These are phyloP conservation scores for Eptatretus burgeri DNA, from an alignment of 2,113 vertebrate genomes.

Conservation along the genomic window DNA sequence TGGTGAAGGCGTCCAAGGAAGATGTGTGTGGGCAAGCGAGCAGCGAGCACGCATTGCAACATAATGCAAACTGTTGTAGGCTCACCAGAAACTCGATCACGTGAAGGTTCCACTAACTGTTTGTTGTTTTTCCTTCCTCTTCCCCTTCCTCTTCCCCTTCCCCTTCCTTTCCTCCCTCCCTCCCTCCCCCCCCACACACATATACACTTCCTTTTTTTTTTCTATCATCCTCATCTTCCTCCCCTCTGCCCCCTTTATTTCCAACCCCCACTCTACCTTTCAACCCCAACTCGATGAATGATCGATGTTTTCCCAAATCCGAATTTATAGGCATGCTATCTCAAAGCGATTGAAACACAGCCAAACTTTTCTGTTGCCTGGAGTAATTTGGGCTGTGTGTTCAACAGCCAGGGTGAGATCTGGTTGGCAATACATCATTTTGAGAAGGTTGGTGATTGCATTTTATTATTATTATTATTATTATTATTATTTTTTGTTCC, in stretches of 20 bases:
- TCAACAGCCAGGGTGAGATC: conserved; percentile 97
- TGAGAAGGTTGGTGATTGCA: conserved; percentile 43
- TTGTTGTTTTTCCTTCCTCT: not conserved
- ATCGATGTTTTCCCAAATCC: conserved; percentile 15
- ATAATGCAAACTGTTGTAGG: no score
- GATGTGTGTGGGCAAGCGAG: no score
- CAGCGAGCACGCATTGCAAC: no score
- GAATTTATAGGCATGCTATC: conserved; percentile 78
- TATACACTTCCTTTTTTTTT: conserved; percentile 25
- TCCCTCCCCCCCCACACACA: no score
- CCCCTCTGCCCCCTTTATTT: conserved; percentile 24
- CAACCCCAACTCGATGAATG: not conserved
- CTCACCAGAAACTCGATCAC: no score
- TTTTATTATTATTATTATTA: not conserved
- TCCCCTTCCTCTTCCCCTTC: not conserved
- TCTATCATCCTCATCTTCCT: conserved; percentile 11
- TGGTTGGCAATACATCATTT: conserved; percentile 99
- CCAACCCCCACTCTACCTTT: conserved; percentile 22
- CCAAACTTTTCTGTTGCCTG: conserved; percentile 98
- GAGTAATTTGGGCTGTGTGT: conserved; percentile 99
- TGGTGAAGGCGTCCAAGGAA: no score
- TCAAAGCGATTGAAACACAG: conserved; percentile 99
- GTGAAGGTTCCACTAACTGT: not conserved
- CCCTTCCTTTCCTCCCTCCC: not conserved
- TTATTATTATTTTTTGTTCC: not conserved